Conservation (phyloP, 2,888 invertebrate genomes). For the Phoenoteleia sp. region DNA sequence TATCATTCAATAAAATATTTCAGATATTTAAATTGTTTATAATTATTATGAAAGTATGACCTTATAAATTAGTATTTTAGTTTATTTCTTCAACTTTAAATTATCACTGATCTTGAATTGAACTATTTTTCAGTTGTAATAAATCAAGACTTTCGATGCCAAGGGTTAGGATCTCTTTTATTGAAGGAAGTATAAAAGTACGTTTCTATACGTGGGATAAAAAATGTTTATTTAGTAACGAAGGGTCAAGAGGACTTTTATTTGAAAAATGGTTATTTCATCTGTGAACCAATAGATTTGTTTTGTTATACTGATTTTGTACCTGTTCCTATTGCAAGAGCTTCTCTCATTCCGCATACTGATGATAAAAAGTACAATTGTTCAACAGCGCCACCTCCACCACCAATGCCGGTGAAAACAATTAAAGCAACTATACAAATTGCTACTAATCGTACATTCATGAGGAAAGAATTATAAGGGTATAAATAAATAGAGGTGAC, state of each 20-base stretch:
- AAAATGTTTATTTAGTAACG: slow-evolving; percentile 90
- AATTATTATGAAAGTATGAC: too few relatives aligned
- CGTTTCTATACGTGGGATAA: slow-evolving; percentile 88
- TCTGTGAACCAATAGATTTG: slow-evolving; percentile 91
- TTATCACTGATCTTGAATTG: too few relatives aligned
- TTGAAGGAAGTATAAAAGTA: slow-evolving; percentile 93
- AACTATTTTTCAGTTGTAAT: slow-evolving; percentile 91
- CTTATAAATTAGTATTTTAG: too few relatives aligned
- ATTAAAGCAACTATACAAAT: slow-evolving; percentile 17
- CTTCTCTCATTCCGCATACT: background rate
- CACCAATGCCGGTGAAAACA: slow-evolving; percentile 83
- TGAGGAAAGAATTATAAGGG: slow-evolving; percentile 70
- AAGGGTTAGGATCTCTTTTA: slow-evolving; percentile 92
- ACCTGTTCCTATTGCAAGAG: slow-evolving; percentile 34
- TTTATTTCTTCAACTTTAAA: too few relatives aligned
- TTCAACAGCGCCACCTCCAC: slow-evolving; percentile 84
- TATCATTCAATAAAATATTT: too few relatives aligned
- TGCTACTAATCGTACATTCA: slow-evolving; percentile 40
- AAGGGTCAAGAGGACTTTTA: slow-evolving; percentile 93
- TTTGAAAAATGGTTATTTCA: slow-evolving; percentile 90
- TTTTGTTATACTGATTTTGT: slow-evolving; percentile 87
- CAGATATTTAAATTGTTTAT: too few relatives aligned
- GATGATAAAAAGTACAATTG: slow-evolving; percentile 71
- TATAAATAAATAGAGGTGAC: background rate
- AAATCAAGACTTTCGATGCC: slow-evolving; percentile 90